phyloP scores from a whole-genome alignment of 2,888 invertebrate species.

The Drymonia ruficornis region DNA sequence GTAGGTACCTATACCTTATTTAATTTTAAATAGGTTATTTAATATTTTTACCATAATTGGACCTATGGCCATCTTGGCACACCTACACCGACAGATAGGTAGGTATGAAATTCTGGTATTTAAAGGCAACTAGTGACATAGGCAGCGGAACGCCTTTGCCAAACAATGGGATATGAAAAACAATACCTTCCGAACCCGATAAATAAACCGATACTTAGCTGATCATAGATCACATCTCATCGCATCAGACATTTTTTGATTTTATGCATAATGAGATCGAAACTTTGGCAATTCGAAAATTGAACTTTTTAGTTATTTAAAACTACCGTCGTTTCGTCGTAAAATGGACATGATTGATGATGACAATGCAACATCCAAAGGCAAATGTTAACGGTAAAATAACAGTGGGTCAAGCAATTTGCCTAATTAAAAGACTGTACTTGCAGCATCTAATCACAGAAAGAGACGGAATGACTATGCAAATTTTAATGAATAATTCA shows the following conservation, averaged over 20 bases:
- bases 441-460: slow-evolving; percentile 18
- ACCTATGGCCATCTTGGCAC: slow-evolving; percentile 18
- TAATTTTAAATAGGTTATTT: too few relatives aligned
- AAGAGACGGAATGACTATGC: slow-evolving; percentile 36
- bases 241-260: too few relatives aligned
- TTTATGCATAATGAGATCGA: too few relatives aligned
- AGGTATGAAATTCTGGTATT: not conserved
- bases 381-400: slow-evolving; percentile 15
- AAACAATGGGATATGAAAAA: slow-evolving; percentile 5
- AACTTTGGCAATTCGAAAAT: not conserved
- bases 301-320: not conserved
- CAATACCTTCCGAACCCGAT: not conserved
- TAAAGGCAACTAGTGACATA: not conserved
- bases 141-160: not conserved
- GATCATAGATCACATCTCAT: not conserved
- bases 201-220: not conserved
- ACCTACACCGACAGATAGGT: not conserved
- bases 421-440: not conserved
- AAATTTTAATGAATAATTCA: slow-evolving; percentile 41
- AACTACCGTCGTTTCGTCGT: slow-evolving; percentile 12
- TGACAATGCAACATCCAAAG: slow-evolving; percentile 12
- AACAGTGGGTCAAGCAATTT: slow-evolving; percentile 7
- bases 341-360: slow-evolving; percentile 6
- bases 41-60: slow-evolving; percentile 19
- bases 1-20: too few relatives aligned